These are phyloP conservation scores for Chrysopilus asiliformis DNA, from an alignment of 2,888 invertebrate genomes.

Conservation along the genomic window DNA sequence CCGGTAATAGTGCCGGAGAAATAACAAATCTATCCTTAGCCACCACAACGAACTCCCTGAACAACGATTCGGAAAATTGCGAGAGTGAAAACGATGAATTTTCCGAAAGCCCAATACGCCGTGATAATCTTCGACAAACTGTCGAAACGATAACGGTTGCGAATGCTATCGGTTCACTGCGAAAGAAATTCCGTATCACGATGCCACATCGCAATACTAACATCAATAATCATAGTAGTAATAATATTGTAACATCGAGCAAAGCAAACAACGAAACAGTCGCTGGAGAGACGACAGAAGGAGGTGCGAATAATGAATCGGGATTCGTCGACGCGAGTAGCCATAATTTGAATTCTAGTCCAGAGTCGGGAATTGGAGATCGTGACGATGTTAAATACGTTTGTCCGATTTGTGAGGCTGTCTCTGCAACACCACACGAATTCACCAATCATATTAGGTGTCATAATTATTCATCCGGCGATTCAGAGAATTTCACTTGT, in stretches of 20 bases:
- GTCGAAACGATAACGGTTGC: conserved; percentile 16
- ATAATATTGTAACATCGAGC: conserved; percentile 4
- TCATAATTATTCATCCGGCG: conserved; percentile 44
- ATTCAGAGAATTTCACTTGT: conserved; percentile 36
- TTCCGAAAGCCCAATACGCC: conserved; percentile 5
- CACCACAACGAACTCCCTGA: conserved; percentile 3
- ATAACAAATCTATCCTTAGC: background rate
- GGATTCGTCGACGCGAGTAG: conserved; percentile 32
- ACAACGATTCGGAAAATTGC: conserved; percentile 13
- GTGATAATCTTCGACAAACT: conserved; percentile 10
- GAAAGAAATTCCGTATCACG: conserved; percentile 34
- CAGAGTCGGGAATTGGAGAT: conserved; percentile 30
- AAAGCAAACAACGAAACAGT: conserved; percentile 11
- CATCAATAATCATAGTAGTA: conserved; percentile 10
- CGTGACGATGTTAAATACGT: conserved; percentile 36
- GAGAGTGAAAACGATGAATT: conserved; percentile 18
- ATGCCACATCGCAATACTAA: conserved; percentile 14
- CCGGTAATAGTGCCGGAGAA: background rate
- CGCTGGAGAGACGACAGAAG: background rate
- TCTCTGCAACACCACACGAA: conserved; percentile 48
- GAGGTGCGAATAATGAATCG: conserved; percentile 26
- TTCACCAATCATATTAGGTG: conserved; percentile 56
- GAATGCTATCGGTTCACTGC: conserved; percentile 23
- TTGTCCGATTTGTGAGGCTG: conserved; percentile 52
- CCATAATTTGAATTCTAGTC: conserved; percentile 22